Conservation (phyloP, 2,888 invertebrate species). For the Drosophila monieri region DNA sequence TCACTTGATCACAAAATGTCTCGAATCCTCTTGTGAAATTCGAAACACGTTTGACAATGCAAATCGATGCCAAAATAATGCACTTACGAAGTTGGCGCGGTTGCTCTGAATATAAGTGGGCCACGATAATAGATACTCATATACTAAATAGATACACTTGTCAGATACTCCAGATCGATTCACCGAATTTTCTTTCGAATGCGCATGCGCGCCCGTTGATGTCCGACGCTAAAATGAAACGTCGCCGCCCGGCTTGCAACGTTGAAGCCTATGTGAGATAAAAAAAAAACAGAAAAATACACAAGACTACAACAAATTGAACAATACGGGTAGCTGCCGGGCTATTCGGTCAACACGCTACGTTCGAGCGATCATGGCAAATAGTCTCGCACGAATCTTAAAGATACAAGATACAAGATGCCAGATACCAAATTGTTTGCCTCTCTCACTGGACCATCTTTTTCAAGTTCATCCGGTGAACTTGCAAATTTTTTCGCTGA, state of each 20-base stretch:
- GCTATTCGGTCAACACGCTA: conserved; percentile 59
- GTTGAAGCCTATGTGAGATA: conserved; percentile 58
- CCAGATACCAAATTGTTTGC: conserved; percentile 4
- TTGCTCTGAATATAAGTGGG: conserved; percentile 13
- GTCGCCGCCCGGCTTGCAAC: conserved; percentile 49
- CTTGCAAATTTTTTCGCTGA: conserved; percentile 63
- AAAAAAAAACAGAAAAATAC: conserved; percentile 15
- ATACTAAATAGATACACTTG: conserved; percentile 2
- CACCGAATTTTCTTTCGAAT: conserved; percentile 20
- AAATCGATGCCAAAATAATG: conserved; percentile 41
- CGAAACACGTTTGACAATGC: conserved; percentile 67
- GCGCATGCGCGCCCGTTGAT: conserved; percentile 72
- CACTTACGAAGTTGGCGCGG: conserved; percentile 64
- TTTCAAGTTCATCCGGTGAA: conserved; percentile 77
- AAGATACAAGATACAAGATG: conserved; percentile 24
- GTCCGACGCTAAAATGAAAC: conserved; percentile 63
- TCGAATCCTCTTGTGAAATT: conserved; percentile 60
- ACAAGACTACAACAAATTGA: conserved; percentile 17
- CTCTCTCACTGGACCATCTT: conserved; percentile 35
- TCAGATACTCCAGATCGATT: conserved; percentile 32
- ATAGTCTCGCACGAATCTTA: conserved; percentile 17
- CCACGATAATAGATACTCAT: conserved; percentile 2
- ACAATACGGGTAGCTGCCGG: conserved; percentile 62
- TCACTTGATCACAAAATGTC: conserved; percentile 11
- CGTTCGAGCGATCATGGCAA: conserved; percentile 60